phyloP scores from a whole-genome alignment of 2,888 invertebrate genomes.

The Caenorhabditis zanzibari region DNA sequence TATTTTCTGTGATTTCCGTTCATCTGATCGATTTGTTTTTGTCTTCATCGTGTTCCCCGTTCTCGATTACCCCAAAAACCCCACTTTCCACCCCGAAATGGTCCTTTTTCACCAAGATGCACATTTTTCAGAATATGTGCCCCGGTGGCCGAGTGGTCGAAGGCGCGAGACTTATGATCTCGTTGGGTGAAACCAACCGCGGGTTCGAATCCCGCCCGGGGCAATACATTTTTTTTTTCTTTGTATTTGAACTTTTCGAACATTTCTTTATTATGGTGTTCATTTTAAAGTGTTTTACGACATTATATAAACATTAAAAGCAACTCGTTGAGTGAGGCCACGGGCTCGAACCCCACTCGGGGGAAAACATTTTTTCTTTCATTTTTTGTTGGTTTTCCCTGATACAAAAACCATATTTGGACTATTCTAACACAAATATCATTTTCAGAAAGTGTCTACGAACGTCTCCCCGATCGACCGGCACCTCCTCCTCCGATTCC shows the following conservation, averaged over 20 bases:
- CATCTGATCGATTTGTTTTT: neutral
- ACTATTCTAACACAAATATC: neutral
- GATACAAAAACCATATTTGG: too few relatives aligned
- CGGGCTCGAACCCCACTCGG: too few relatives aligned
- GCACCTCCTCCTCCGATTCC: slow-evolving; percentile 66
- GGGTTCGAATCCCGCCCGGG: slow-evolving; percentile 64
- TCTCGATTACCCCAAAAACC: neutral
- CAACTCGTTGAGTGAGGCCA: slow-evolving; percentile 36
- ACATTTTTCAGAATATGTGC: slow-evolving; percentile 45
- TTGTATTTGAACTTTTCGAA: too few relatives aligned
- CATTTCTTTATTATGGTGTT: too few relatives aligned
- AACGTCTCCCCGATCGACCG: slow-evolving; percentile 65
- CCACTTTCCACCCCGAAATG: neutral
- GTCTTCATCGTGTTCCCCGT: neutral
- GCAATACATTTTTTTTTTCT: slow-evolving; percentile 24
- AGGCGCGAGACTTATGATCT: slow-evolving; percentile 63
- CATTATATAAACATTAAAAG: slow-evolving; percentile 5
- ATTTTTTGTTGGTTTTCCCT: too few relatives aligned
- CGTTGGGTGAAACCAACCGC: slow-evolving; percentile 55
- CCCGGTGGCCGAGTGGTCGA: slow-evolving; percentile 63
- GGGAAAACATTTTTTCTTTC: slow-evolving; percentile 20
- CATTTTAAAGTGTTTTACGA: too few relatives aligned
- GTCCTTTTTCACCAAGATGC: slow-evolving; percentile 5
- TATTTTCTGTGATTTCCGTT: too few relatives aligned
- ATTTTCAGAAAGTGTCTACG: slow-evolving; percentile 64